These are phyloP conservation scores for Rhynchophorus ferrugineus DNA, from an alignment of 1,140 invertebrate genomes.

Conservation along the genomic window DNA sequence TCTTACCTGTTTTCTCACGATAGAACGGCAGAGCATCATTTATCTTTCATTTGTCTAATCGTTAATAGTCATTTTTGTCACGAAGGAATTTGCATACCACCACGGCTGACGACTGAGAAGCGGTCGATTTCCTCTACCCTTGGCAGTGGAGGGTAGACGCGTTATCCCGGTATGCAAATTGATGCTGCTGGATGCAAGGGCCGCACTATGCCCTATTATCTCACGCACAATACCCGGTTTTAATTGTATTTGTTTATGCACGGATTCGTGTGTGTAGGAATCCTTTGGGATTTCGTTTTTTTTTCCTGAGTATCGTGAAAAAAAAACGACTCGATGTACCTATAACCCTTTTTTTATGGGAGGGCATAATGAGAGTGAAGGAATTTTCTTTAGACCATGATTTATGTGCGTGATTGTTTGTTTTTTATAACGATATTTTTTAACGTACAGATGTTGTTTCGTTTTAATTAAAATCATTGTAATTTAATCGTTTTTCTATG, in stretches of 20 bases:
- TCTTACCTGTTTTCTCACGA: conserved; percentile 25
- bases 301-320: conserved; percentile 19
- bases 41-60: conserved; percentile 29
- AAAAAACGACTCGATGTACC: conserved; percentile 1
- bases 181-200: background rate
- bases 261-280: conserved; percentile 19
- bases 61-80: conserved; percentile 28
- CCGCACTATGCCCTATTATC: conserved; percentile 10
- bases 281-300: conserved; percentile 5
- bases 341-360: background rate
- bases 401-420: background rate
- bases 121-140: conserved; percentile 1
- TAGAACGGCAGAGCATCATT: conserved; percentile 24
- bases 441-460: too few species aligned
- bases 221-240: conserved; percentile 9
- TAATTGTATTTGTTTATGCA: conserved; percentile 22
- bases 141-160: background rate
- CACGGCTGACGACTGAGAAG: conserved; percentile 19
- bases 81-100: conserved; percentile 24
- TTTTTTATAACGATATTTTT: too few species aligned
- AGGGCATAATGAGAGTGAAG: background rate
- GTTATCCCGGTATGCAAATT: conserved; percentile 11
- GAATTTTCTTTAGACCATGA: background rate
- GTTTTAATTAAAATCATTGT: too few species aligned
- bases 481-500: too few species aligned